phyloP scores from a whole-genome alignment of 2,888 invertebrate species.

The Drosophila prostipennis region DNA sequence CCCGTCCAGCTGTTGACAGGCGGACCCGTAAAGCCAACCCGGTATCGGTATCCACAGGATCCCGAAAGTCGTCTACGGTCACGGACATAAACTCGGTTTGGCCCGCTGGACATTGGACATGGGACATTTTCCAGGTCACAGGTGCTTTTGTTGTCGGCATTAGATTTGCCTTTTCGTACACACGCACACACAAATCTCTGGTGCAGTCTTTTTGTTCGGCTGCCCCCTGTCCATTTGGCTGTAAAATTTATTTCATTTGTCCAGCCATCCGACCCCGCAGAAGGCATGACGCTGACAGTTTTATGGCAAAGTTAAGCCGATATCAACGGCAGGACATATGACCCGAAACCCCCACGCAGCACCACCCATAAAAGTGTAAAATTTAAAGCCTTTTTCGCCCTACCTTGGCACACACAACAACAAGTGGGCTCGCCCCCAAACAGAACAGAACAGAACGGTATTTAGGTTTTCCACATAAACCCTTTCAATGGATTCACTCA shows the following conservation, averaged over 20 bases:
- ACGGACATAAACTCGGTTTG: constrained; percentile 24
- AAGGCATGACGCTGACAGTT: constrained; percentile 77
- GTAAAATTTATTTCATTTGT: constrained; percentile 79
- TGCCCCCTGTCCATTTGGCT: constrained; percentile 72
- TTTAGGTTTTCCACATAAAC: constrained; percentile 67
- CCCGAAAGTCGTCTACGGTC: constrained; percentile 13
- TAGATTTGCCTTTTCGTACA: constrained; percentile 68
- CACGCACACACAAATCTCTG: constrained; percentile 57
- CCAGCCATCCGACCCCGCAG: constrained; percentile 53
- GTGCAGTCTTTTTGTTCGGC: constrained; percentile 54
- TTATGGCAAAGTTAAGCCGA: constrained; percentile 80
- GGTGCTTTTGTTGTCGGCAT: constrained; percentile 78
- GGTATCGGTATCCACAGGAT: not conserved
- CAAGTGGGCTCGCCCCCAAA: constrained; percentile 58
- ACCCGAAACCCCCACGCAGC: constrained; percentile 40
- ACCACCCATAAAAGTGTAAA: constrained; percentile 69
- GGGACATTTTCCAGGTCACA: constrained; percentile 73
- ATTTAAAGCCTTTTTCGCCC: constrained; percentile 70
- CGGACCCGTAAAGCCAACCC: constrained; percentile 14
- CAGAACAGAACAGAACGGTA: constrained; percentile 60
- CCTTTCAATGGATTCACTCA: constrained; percentile 75
- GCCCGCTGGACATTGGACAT: constrained; percentile 10
- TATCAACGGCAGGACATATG: constrained; percentile 77
- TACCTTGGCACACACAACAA: constrained; percentile 65
- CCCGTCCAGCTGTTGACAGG: constrained; percentile 37